A percentile compares a stretch with the other conserved stretches of the same genome.
Conservation (phyloP, 2,888 invertebrate species). For the Drosophila colorata region DNA sequence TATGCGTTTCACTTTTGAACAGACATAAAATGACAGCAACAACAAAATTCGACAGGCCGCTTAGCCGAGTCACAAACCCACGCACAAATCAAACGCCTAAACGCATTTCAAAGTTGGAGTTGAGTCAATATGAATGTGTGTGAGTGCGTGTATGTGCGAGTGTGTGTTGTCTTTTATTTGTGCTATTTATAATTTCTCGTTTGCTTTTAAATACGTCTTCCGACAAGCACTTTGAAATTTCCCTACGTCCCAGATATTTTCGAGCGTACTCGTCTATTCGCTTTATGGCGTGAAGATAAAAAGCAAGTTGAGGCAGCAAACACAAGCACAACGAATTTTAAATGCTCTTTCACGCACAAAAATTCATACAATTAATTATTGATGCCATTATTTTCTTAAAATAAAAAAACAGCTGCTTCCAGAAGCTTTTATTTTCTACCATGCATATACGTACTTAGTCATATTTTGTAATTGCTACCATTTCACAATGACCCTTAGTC, state of each 20-base stretch:
- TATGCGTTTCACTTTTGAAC: conserved; percentile 36
- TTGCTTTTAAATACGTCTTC: conserved; percentile 46
- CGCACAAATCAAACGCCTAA: conserved; percentile 36
- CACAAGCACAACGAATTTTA: not conserved
- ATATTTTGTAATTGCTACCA: not conserved
- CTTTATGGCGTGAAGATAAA: conserved; percentile 59
- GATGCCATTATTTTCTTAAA: too few relatives aligned
- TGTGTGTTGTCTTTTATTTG: conserved; percentile 11
- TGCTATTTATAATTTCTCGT: conserved; percentile 53
- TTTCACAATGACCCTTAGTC: conserved; percentile 14
- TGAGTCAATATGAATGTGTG: conserved; percentile 1
- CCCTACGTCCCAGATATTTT: conserved; percentile 50
- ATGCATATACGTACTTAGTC: not conserved
- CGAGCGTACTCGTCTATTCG: conserved; percentile 43
- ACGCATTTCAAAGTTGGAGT: conserved; percentile 26
- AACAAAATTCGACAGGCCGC: conserved; percentile 6
- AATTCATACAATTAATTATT: not conserved
- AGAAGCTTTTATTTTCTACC: not conserved
- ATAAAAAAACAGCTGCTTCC: not conserved
- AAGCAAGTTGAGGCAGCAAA: conserved; percentile 9
- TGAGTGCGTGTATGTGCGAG: conserved; percentile 3
- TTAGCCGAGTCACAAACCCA: conserved; percentile 51
- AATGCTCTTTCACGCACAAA: conserved; percentile 26
- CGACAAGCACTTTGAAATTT: conserved; percentile 65
- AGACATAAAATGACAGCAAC: not conserved